A percentile compares a stretch with the other conserved stretches of the same genome.
Evolutionary conservation across 1,140 invertebrate genomes (phyloP).

Genomic region (Aphis gossypii): DNA sequence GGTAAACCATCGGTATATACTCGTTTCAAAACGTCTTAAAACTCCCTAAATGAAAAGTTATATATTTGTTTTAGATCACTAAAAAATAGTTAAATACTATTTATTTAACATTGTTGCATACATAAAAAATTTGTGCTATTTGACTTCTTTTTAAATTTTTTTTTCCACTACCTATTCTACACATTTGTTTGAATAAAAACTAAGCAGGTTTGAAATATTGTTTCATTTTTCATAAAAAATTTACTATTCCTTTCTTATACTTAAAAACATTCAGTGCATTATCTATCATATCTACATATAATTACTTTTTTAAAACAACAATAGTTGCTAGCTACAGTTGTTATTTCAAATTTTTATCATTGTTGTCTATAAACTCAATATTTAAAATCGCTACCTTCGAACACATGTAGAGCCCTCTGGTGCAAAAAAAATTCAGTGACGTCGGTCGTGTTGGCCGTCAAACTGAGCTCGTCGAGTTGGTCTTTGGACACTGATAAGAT

Average conservation of each 20-base stretch:
- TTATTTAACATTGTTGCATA: no score
- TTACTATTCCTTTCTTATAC: background rate
- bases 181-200: no score
- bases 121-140: no score
- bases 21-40: no score
- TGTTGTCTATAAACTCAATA: background rate
- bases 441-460: conserved; percentile 75
- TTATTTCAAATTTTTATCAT: background rate
- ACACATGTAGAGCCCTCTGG: conserved; percentile 90
- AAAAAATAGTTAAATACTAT: no score
- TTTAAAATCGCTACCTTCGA: conserved; percentile 68
- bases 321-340: background rate
- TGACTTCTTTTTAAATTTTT: no score
- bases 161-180: no score
- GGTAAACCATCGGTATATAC: no score
- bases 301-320: background rate
- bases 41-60: no score
- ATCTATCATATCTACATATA: background rate
- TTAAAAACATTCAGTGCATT: background rate
- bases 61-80: no score
- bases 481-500: conserved; percentile 72
- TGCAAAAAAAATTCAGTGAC: conserved; percentile 79
- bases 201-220: no score
- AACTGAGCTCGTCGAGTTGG: conserved; percentile 72
- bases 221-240: no score